Conservation (phyloP, 2,888 invertebrate genomes). For the Epiblema foenella region DNA sequence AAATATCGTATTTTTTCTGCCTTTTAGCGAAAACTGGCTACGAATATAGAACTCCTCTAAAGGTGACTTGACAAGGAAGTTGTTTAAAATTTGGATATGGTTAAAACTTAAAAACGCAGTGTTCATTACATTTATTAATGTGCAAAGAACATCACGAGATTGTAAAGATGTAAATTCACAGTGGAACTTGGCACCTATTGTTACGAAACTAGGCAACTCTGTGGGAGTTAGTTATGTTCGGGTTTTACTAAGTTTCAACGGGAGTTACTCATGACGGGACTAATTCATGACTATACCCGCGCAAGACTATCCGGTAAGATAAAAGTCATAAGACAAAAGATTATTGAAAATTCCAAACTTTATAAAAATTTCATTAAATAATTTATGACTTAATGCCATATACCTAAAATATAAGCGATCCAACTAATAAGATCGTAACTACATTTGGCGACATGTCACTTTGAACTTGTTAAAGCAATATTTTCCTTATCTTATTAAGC, state of each 20-base stretch:
- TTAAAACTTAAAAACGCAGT: neutral
- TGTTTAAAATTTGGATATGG: neutral
- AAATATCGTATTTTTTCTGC: too few species aligned
- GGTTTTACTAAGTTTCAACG: slow-evolving; percentile 20
- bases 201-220: slow-evolving; percentile 18
- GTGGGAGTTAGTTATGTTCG: slow-evolving; percentile 9
- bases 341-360: neutral
- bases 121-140: neutral
- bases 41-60: too few species aligned
- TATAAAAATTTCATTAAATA: neutral
- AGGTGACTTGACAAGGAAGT: neutral
- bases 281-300: slow-evolving; percentile 2
- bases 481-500: slow-evolving; percentile 52
- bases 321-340: neutral
- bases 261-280: slow-evolving; percentile 8
- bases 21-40: too few species aligned
- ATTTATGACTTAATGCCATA: neutral
- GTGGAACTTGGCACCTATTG: slow-evolving; percentile 20
- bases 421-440: too few species aligned
- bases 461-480: too few species aligned
- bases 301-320: neutral
- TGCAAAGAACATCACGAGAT: neutral
- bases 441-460: too few species aligned
- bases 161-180: slow-evolving; percentile 19
- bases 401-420: neutral